Evolutionary conservation across 2,888 invertebrate genomes (phyloP).

Genomic region (Apamea crenata): DNA sequence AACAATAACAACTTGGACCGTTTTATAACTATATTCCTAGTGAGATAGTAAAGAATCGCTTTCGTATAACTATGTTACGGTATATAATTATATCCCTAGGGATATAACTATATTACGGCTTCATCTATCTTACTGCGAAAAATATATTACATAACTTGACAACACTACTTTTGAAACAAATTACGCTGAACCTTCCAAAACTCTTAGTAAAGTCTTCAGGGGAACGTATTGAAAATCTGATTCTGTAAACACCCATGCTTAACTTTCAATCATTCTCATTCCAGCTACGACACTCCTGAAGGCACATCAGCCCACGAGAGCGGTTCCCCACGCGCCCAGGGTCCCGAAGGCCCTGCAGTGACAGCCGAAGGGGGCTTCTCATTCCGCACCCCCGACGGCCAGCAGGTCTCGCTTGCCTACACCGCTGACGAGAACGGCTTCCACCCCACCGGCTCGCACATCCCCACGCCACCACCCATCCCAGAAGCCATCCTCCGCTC

Average conservation of each 20-base stretch:
- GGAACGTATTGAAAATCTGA: background rate
- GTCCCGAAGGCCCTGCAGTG: constrained; percentile 89
- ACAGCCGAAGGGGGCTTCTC: constrained; percentile 92
- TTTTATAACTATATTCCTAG: no score
- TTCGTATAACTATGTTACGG: no score
- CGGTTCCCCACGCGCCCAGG: constrained; percentile 90
- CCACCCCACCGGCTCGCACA: constrained; percentile 91
- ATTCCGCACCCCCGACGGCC: constrained; percentile 92
- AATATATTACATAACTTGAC: background rate
- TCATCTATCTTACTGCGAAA: no score
- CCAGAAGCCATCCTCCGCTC: constrained; percentile 90
- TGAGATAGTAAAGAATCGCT: no score
- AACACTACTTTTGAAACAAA: background rate
- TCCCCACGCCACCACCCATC: constrained; percentile 91
- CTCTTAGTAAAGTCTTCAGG: background rate
- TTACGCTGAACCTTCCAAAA: background rate
- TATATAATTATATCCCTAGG: no score
- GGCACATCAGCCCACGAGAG: constrained; percentile 91
- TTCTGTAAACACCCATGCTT: background rate
- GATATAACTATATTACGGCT: no score
- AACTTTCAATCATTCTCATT: constrained; percentile 55
- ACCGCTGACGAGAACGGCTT: constrained; percentile 93
- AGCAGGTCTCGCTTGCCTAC: constrained; percentile 91
- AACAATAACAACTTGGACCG: no score
- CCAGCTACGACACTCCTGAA: constrained; percentile 92